Base-by-base conservation (phyloP, 2,888 invertebrate genomes). In the Sinopyrophorus schimmeli region DNA sequence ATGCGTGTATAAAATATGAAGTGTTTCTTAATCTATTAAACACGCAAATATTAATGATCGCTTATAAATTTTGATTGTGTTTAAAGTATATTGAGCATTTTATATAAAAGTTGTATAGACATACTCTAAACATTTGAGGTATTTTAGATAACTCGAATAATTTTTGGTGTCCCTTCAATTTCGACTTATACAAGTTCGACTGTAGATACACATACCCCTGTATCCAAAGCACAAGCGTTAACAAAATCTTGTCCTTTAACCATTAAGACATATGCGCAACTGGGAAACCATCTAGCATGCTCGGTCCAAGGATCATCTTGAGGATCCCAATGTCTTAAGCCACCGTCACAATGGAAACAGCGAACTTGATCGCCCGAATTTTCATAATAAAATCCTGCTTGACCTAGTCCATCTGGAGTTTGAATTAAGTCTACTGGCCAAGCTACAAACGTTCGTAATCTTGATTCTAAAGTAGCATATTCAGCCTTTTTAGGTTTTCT, bases 311-410 rank as follows among this genome's bases (percentile, higher is more conserved):
- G 93, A 67, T 89, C 87, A 71, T 96, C 96, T 10, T 84, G 83
- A 23, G 84, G 81, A 70, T 92, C 89, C 96, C 96, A 97, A 67
- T 88, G 87, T 57, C 89, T 81, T 32, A 97, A 76, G 0, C 94
- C 93, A 27, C 94, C 94, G 71, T 92, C 92, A 73, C 97, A 97
- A 75, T 92, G 91, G 76, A 94, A 96, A 72, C 96, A 97, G 43
- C 91, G 83, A 17, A 92, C 91, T 74, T 84, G 84, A 70, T 89
- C 89, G 30, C 80, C 81, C 12, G 76, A 74, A 10, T 85, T 85
- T 58, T 81, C 84, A 67, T 92, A 94, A 71, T 87, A 95, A 73
- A 96, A 92, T 2, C 95, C 95, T 11, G 95, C 92, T 42, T 86
- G 84, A 0, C 93, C 87, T 43, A 96, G 73, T 5, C 82, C 77